These are phyloP conservation scores for Anolis sagrei DNA, from an alignment of 2,113 vertebrate genomes.

Conservation along the genomic window DNA sequence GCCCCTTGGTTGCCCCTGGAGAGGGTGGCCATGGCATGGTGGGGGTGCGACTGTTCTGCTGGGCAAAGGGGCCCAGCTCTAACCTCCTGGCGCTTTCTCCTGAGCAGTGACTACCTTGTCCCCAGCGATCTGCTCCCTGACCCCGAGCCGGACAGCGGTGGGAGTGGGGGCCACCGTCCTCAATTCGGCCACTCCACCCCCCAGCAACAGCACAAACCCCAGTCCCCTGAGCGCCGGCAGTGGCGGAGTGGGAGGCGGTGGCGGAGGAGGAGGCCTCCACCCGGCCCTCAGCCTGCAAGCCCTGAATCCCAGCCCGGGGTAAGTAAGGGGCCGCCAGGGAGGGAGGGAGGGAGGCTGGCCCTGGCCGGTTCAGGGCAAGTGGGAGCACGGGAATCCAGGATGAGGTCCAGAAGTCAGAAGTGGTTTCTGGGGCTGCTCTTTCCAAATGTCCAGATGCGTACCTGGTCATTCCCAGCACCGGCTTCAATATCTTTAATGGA, in stretches of 20 bases:
- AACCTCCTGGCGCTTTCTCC: constrained; percentile 42
- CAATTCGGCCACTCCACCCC: constrained; percentile 86
- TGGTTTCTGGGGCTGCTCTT: too few relatives aligned
- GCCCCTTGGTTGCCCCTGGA: too few relatives aligned
- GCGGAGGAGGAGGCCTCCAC: constrained; percentile 71
- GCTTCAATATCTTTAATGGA: too few relatives aligned
- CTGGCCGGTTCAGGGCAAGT: too few relatives aligned
- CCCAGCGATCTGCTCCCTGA: constrained; percentile 82
- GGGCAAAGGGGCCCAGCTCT: neutral
- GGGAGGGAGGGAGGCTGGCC: too few relatives aligned
- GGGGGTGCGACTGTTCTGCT: too few relatives aligned
- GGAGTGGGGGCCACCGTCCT: constrained; percentile 74
- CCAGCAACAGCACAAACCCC: constrained; percentile 86
- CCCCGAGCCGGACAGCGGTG: constrained; percentile 80
- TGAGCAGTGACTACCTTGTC: constrained; percentile 87
- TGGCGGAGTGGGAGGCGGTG: too few relatives aligned
- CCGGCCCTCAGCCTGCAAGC: constrained; percentile 83
- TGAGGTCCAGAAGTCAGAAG: too few relatives aligned
- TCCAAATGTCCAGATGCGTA: too few relatives aligned
- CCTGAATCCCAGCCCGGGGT: constrained; percentile 85
- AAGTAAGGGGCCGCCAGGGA: constrained; percentile 36
- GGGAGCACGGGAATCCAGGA: too few relatives aligned
- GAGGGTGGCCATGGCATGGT: too few relatives aligned
- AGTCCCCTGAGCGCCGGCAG: constrained; percentile 78
- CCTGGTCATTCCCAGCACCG: too few relatives aligned